Conservation (phyloP, 2,888 invertebrate species). For the Drosophila peninsularis region DNA sequence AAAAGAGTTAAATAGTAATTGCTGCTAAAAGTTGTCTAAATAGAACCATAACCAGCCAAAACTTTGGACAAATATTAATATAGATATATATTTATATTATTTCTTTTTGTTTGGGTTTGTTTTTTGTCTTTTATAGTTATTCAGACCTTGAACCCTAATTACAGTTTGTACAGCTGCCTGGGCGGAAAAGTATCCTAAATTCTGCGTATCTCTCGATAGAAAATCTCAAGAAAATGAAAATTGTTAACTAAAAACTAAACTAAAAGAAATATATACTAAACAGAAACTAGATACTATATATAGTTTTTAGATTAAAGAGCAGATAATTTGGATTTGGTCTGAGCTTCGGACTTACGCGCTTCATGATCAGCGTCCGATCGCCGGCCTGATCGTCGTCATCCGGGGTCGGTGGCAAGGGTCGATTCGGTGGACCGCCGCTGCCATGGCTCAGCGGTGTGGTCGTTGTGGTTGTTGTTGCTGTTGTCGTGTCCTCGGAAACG, state of each 20-base stretch:
- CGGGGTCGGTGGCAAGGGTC: conserved; percentile 97
- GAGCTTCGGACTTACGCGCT: conserved; percentile 91
- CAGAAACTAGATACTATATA: conserved; percentile 31
- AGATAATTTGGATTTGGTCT: not conserved
- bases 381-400: conserved; percentile 94
- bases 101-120: conserved; percentile 5
- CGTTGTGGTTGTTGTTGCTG: conserved; percentile 76
- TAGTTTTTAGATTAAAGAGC: conserved; percentile 18
- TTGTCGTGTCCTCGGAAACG: conserved; percentile 86
- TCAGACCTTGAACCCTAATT: conserved; percentile 68
- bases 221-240: conserved; percentile 41
- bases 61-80: conserved; percentile 40
- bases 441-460: conserved; percentile 82
- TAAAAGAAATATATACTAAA: conserved; percentile 51
- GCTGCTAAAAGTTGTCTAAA: conserved; percentile 56
- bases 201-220: conserved; percentile 39
- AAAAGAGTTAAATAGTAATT: conserved; percentile 42
- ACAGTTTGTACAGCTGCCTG: conserved; percentile 69
- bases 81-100: conserved; percentile 28
- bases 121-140: not conserved
- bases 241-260: conserved; percentile 48
- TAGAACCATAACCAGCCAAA: conserved; percentile 84
- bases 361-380: conserved; percentile 95
- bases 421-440: conserved; percentile 92
- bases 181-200: no score